Conservation (phyloP, 2,113 vertebrate species). For the Pitta sordida region DNA sequence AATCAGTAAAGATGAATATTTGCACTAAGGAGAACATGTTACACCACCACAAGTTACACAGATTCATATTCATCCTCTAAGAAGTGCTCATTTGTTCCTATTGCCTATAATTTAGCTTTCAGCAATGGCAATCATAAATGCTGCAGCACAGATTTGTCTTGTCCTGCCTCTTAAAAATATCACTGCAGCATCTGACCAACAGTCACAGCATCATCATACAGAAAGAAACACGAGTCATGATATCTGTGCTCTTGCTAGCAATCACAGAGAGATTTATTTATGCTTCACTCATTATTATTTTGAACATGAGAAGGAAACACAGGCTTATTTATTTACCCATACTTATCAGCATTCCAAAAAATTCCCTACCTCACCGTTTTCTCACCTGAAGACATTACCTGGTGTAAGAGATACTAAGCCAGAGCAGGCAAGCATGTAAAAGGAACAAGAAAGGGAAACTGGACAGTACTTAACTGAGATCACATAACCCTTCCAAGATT, state of each 20-base stretch:
- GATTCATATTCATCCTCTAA: not conserved
- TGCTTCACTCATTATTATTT: not conserved
- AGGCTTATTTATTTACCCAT: not conserved
- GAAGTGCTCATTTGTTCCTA: not conserved
- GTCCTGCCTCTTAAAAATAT: not conserved
- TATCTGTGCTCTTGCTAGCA: not conserved
- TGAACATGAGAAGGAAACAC: not conserved
- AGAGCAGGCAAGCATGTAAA: not conserved
- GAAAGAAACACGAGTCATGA: not conserved
- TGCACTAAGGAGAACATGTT: not conserved
- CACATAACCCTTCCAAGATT: not conserved
- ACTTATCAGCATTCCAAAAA: not conserved
- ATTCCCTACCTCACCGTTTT: not conserved
- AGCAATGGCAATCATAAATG: not conserved
- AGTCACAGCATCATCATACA: not conserved
- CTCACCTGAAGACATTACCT: not conserved
- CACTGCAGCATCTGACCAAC: not conserved
- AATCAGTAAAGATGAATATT: not conserved
- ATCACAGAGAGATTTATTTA: not conserved
- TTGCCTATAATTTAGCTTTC: not conserved
- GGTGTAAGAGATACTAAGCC: not conserved
- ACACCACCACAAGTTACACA: not conserved
- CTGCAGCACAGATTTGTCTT: not conserved
- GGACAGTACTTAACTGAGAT: not conserved
- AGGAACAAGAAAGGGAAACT: not conserved